Percentiles rank a stretch among this genome's conserved stretches.
phyloP scores from a whole-genome alignment of 2,797 vertebrate species.

The Phrynocephalus vlangalii region DNA sequence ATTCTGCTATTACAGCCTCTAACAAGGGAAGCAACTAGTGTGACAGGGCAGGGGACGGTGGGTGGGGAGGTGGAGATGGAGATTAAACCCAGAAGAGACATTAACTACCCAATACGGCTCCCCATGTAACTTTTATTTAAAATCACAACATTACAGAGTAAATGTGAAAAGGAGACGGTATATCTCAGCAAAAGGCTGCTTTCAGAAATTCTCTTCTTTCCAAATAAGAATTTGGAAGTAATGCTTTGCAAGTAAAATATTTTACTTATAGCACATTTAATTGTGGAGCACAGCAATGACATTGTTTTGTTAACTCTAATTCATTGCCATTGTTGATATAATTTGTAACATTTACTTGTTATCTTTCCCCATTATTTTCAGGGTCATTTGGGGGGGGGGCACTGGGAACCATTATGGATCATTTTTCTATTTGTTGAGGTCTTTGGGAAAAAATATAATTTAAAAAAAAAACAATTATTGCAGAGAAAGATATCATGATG shows the following conservation, averaged over 20 bases:
- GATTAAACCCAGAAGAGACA: neutral
- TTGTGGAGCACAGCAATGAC: neutral
- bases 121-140: neutral
- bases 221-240: neutral
- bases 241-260: neutral
- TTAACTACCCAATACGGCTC: neutral
- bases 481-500: too few species aligned
- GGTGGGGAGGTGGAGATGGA: too few species aligned
- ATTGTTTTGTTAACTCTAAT: neutral
- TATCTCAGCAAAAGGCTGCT: neutral
- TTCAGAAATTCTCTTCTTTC: neutral
- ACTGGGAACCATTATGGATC: neutral
- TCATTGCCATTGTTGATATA: neutral
- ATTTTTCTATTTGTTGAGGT: too few species aligned
- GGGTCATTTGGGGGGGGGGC: neutral
- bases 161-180: neutral
- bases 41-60: neutral
- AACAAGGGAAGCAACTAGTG: constrained; percentile 36
- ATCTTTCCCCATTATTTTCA: neutral
- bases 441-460: too few species aligned
- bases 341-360: neutral
- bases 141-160: too few species aligned
- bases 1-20: neutral
- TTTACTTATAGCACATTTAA: neutral
- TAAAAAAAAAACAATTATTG: too few species aligned